phyloP scores from a whole-genome alignment of 1,140 invertebrate species.

The Brachionus asplanchnoidis region DNA sequence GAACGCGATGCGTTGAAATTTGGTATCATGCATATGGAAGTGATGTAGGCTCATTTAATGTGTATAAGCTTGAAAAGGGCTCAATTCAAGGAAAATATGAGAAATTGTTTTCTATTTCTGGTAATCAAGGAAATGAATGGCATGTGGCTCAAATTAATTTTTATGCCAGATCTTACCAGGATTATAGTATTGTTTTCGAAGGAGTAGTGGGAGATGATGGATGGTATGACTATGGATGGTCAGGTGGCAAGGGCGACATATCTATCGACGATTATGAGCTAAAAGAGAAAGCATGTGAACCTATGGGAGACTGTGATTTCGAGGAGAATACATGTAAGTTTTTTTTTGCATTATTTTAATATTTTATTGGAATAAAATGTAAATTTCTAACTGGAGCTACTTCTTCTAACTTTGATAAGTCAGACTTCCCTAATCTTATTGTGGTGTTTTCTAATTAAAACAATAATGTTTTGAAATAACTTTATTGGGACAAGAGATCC shows the following conservation, averaged over 20 bases:
- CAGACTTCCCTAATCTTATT: no score
- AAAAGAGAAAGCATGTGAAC: constrained; percentile 40
- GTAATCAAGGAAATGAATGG: constrained; percentile 48
- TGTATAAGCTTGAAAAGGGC: constrained; percentile 44
- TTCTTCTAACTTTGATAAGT: no score
- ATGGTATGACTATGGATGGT: background rate
- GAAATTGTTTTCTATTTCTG: constrained; percentile 45
- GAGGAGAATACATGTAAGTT: constrained; percentile 45
- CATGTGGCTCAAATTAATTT: constrained; percentile 46
- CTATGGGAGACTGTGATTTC: constrained; percentile 45
- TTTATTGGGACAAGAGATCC: no score
- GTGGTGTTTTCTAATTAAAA: no score
- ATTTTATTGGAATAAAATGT: no score
- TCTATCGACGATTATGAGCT: constrained; percentile 50
- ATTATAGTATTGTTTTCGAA: constrained; percentile 35
- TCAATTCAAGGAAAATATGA: constrained; percentile 43
- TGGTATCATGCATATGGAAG: constrained; percentile 70
- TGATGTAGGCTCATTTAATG: constrained; percentile 46
- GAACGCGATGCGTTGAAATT: constrained; percentile 56
- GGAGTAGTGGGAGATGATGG: constrained; percentile 41
- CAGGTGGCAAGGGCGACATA: constrained; percentile 45
- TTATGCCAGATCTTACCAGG: background rate
- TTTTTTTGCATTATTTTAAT: background rate
- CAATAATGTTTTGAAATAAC: no score
- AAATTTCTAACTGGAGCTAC: no score